These are phyloP conservation scores for Mola mola DNA, from an alignment of 2,113 vertebrate genomes.

Conservation along the genomic window DNA sequence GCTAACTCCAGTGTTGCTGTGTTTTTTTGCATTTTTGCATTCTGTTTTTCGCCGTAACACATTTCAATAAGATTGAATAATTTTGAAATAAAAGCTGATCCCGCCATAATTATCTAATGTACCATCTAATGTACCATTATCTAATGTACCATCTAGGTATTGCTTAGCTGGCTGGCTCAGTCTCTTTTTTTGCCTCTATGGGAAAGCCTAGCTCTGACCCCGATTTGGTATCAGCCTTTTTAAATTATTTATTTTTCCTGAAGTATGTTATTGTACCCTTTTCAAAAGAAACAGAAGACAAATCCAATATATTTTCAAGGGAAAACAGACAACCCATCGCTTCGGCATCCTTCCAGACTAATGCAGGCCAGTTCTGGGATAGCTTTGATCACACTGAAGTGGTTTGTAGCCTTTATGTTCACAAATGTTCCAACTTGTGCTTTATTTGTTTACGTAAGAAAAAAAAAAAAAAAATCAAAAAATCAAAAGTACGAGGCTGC, in stretches of 20 bases:
- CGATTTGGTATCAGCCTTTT: neutral
- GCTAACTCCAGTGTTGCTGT: neutral
- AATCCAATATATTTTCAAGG: neutral
- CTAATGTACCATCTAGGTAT: neutral
- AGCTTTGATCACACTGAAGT: constrained; percentile 17
- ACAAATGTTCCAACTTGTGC: too few species aligned
- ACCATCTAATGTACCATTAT: too few species aligned
- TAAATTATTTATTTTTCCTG: neutral
- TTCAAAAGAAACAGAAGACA: constrained; percentile 7
- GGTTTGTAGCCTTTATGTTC: constrained; percentile 1
- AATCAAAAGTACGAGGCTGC: too few species aligned
- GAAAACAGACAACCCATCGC: constrained; percentile 1
- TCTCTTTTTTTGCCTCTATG: neutral
- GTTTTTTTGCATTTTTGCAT: neutral
- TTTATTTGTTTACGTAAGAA: too few species aligned
- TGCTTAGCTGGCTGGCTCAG: neutral
- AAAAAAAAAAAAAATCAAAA: too few species aligned
- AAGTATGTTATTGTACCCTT: neutral
- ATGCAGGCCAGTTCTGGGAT: constrained; percentile 22
- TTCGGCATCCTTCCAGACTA: constrained; percentile 42
- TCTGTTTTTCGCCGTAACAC: neutral
- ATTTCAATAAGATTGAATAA: neutral
- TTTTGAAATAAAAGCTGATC: neutral
- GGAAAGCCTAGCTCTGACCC: neutral
- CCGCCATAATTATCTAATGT: neutral